Base-by-base conservation (phyloP, 2,797 vertebrate species). In the Chaenodraco wilsoni region DNA sequence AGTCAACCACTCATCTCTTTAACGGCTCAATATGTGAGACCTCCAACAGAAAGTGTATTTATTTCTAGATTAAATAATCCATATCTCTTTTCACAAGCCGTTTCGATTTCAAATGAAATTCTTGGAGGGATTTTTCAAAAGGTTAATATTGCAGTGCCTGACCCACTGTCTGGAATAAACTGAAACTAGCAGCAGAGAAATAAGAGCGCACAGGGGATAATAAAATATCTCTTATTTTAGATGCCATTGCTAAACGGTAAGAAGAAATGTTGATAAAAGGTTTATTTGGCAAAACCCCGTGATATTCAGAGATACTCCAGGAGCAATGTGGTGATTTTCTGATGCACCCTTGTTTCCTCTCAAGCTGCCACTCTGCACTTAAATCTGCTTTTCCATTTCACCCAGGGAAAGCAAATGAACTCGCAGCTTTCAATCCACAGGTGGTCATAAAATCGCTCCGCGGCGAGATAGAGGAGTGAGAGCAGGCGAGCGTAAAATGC, bases 361-460 rank as follows among this genome's bases (percentile, higher is more conserved):
- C 44, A 9, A 19, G 13, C 61, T 21, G 43, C 65, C 40, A 65
- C 69, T 60, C 23, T 45, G 62, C 63, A 59, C 74, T 84, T 68
- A 72, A 23, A 43, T 67, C 62, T 74, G 46, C 69, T 74, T 81
- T 72, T 74, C 65, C 61, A 60, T 57, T 72, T 79, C 67, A 58
- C 59, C 50, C 15, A 48, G 51, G 63, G 48, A 64, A 45, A 66
- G 33, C 46, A 78, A 83, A 84, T 85, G 57, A 81, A 73, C 52
- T 54, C 9, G 50, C 31, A 41, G 69, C 73, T 67, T 76, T 82
- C 63, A 72, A 56, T 88, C 80, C 79, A 84, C 82, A 68, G 72
- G 74, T 84, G 80, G 60, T 44, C 62, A 77, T 81, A 60, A 84
- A 84, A 79, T 66, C 72, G 40, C 62, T 17, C 50, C 60, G 75